Evolutionary conservation across 2,797 vertebrate species (phyloP).

Genomic region (Brotogeris chrysoptera): DNA sequence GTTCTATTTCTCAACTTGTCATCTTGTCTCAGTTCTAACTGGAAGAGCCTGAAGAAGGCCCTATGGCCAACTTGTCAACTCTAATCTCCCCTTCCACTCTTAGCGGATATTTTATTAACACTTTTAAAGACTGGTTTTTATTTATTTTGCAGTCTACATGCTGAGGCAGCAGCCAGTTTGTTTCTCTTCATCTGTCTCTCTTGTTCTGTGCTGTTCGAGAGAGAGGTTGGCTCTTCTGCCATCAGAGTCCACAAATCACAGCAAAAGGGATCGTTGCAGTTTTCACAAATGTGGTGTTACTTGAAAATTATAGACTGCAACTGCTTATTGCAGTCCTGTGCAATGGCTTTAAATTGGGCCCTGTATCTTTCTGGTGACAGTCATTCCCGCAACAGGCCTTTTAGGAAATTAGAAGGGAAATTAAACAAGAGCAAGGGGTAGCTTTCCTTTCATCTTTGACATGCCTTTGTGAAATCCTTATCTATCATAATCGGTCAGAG

Average conservation of each 20-base stretch:
- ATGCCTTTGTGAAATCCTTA: slow-evolving; percentile 54
- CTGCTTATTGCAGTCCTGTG: slow-evolving; percentile 17
- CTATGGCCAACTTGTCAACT: slow-evolving; percentile 69
- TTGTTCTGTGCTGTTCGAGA: not conserved
- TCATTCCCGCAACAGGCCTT: slow-evolving; percentile 43
- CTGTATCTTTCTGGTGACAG: slow-evolving; percentile 18
- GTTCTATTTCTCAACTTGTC: slow-evolving; percentile 56
- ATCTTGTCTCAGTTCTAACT: slow-evolving; percentile 34
- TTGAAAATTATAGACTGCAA: slow-evolving; percentile 19
- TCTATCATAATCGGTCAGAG: slow-evolving; percentile 58
- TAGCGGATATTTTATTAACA: slow-evolving; percentile 50
- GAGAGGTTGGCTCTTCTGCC: slow-evolving; percentile 38
- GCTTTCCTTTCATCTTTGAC: slow-evolving; percentile 64
- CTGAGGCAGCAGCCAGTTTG: slow-evolving; percentile 60
- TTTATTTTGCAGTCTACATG: slow-evolving; percentile 26
- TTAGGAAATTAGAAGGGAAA: slow-evolving; percentile 56
- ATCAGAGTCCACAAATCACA: slow-evolving; percentile 3
- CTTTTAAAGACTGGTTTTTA: slow-evolving; percentile 36
- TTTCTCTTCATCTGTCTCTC: slow-evolving; percentile 45
- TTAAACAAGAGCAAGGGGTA: slow-evolving; percentile 51
- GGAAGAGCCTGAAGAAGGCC: slow-evolving; percentile 61
- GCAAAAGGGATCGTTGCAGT: slow-evolving; percentile 28
- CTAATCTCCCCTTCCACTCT: slow-evolving; percentile 60
- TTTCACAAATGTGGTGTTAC: slow-evolving; percentile 39
- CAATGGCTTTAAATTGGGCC: slow-evolving; percentile 1